Evolutionary conservation across 2,797 vertebrate genomes (phyloP), one percentile per base, ranked within the genome.

Genomic region (Tauraco hartlaubi): DNA sequence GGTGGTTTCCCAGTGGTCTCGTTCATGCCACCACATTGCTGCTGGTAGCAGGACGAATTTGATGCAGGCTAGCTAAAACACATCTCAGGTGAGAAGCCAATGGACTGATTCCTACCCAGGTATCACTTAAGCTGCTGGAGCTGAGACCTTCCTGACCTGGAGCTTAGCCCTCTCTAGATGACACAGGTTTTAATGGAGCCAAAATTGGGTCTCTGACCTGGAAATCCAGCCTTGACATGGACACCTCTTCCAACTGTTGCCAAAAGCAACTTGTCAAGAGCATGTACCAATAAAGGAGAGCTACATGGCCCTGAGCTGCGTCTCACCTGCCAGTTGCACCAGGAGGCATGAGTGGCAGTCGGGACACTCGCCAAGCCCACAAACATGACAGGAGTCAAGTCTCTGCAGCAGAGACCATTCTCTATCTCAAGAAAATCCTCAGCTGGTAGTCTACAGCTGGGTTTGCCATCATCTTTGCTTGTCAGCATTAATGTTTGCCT

Each of bases 401-500:
- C 41, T 31, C 52, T 79, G 58, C 71, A 77, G 71, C 63, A 74
- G 52, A 41, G 49, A 41, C 71, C 41, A 22, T 43, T 80, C 10
- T 0, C 49, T 90, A 14, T 62, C 76, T 91, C 59, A 66, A 77
- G 72, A 91, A 85, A 91, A 91, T 78, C 75, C 72, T 88, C 87
- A 82, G 85, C 68, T 74, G 54, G 86, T 82, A 66, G 43, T 51
- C 87, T 58, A 74, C 87, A 79, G 89, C 85, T 94, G 89, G 58
- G 85, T 94, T 96, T 88, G 68, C 82, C 66, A 92, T 94, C 78
- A 86, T 63, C 85, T 89, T 80, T 69, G 66, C 69, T 79, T 84
- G 48, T 86, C 63, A 69, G 49, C 10, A 2, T 43, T 84, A 77
- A 78, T 33, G 18, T 93, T 77, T 89, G 81, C 68, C 71, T 88